A percentile compares a stretch with the other conserved stretches of the same genome.
These are phyloP conservation scores for Labeo calbasu DNA, from an alignment of 2,797 vertebrate genomes.

Conservation along the genomic window DNA sequence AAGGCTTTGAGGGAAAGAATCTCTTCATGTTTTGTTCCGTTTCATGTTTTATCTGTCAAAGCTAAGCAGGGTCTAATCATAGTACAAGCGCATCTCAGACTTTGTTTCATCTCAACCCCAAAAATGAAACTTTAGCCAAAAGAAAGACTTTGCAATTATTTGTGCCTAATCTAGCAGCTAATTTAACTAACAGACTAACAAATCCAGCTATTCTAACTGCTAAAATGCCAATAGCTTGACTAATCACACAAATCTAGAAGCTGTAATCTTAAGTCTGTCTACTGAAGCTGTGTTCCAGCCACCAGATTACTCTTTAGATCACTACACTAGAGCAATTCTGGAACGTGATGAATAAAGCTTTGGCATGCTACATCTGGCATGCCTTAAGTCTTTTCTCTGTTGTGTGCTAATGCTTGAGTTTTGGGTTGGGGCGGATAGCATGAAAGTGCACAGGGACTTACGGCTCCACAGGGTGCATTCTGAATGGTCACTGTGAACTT, in stretches of 20 bases:
- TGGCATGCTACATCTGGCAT: conserved; percentile 39
- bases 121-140: background rate
- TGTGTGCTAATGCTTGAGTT: conserved; percentile 15
- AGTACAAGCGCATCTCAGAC: conserved; percentile 51
- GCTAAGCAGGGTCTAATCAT: conserved; percentile 59
- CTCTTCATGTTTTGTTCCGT: conserved; percentile 67
- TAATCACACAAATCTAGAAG: conserved; percentile 24
- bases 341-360: conserved; percentile 31
- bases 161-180: conserved; percentile 3
- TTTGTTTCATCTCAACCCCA: conserved; percentile 47
- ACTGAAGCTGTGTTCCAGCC: conserved; percentile 20
- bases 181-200: conserved; percentile 18
- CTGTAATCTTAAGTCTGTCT: conserved; percentile 34
- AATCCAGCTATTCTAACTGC: background rate
- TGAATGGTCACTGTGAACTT: conserved; percentile 89
- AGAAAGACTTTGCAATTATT: background rate
- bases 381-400: conserved; percentile 27
- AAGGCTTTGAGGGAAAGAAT: conserved; percentile 69
- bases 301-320: conserved; percentile 45
- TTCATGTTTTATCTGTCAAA: conserved; percentile 68
- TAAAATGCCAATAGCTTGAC: conserved; percentile 5
- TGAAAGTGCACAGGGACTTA: conserved; percentile 72
- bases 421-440: conserved; percentile 19
- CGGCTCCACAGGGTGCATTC: conserved; percentile 89
- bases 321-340: conserved; percentile 34